Evolutionary conservation across 2,113 vertebrate species (phyloP), one percentile per base, ranked within the genome.

Genomic region (Uria aalge): DNA sequence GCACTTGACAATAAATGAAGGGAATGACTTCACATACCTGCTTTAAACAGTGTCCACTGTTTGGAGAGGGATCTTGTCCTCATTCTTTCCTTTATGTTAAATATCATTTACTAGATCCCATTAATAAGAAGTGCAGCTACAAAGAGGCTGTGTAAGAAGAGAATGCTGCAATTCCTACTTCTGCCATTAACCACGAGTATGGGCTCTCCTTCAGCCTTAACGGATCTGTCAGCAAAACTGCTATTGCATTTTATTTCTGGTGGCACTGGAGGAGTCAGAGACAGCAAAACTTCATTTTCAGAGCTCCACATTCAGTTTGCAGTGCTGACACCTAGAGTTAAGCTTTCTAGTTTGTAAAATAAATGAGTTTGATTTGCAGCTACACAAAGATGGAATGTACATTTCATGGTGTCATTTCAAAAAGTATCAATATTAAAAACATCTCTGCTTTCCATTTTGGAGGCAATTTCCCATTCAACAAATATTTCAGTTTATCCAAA

Each of bases 281-380:
- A 75, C 56, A 94, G 92, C 77, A 88, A 62, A 95, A 85, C 86
- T 91, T 96, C 48, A 36, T 95, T 95, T 95, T 20, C 84, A 94
- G 74, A 79, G 68, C 74, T 95, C 57, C n/a, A 41, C 62, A 92
- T 94, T 92, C 84, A 72, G 95, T 62, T 97, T 95, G 80, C 94
- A 96, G 95, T 97, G 91, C 92, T 97, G 96, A 97, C 94, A 97
- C 94, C 96, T 97, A 96, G 83, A 97, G 97, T 97, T 92, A 87
- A 94, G 77, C 80, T 64, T 90, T 85, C 73, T 76, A 6, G 86
- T 95, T 88, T 48, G 64, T 92, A 41, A 73, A 95, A 78, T 75
- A 48, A 76, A 92, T 64, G 59, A 17, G 69, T 91, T 88, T 93
- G 86, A 76, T 91, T 62, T 90, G 55, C 64, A 97, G 66, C 59